phyloP scores from a whole-genome alignment of 2,888 invertebrate genomes.

The Psylliodes chrysocephalus region DNA sequence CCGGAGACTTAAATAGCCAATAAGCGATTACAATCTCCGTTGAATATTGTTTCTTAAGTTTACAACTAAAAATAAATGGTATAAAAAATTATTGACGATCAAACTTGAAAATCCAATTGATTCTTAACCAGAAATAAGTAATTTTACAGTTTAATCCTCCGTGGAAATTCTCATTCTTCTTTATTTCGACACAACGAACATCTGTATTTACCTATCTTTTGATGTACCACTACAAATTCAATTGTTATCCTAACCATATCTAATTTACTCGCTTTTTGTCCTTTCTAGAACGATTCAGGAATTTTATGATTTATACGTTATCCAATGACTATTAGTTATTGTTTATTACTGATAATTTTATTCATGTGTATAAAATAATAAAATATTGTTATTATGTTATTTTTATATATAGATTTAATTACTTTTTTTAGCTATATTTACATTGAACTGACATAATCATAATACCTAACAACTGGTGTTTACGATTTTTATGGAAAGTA shows the following conservation, averaged over 20 bases:
- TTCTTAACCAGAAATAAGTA: conserved; percentile 34
- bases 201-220: conserved; percentile 36
- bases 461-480: no score
- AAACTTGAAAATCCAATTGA: conserved; percentile 14
- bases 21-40: background rate
- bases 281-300: background rate
- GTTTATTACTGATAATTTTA: no score
- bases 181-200: conserved; percentile 25
- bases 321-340: no score
- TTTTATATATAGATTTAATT: no score
- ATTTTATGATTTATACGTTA: conserved; percentile 16
- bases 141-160: conserved; percentile 33
- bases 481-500: no score
- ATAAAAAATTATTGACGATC: background rate
- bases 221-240: conserved; percentile 32
- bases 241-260: conserved; percentile 32
- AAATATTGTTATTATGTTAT: no score
- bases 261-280: conserved; percentile 26
- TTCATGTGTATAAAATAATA: no score
- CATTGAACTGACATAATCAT: no score
- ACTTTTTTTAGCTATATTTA: no score
- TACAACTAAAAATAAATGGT: background rate
- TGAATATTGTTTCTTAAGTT: background rate
- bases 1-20: no score
- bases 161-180: conserved; percentile 31